These are phyloP conservation scores for Drosophila flavopinicola DNA, from an alignment of 2,888 invertebrate genomes.

Conservation along the genomic window DNA sequence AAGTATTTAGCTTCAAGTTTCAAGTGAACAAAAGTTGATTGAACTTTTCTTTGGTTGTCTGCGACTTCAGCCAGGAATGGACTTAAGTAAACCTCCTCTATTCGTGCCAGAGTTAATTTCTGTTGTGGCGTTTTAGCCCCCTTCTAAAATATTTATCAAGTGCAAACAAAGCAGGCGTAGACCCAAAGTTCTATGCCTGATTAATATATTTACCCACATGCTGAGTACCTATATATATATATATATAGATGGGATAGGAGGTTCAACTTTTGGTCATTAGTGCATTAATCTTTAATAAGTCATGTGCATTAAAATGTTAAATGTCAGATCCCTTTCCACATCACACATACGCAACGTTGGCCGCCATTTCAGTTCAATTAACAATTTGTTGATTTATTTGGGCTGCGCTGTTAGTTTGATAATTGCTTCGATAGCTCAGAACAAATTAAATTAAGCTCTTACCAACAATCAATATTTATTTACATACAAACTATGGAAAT, in stretches of 20 bases:
- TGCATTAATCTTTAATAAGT: constrained; percentile 58
- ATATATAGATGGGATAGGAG: background rate
- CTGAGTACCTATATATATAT: background rate
- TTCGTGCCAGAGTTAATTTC: constrained; percentile 22
- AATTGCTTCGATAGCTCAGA: constrained; percentile 10
- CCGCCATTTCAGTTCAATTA: constrained; percentile 19
- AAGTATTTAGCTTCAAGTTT: constrained; percentile 52
- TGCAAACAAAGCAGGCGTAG: constrained; percentile 37
- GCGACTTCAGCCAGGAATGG: background rate
- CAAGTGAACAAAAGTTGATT: constrained; percentile 53
- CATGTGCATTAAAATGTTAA: constrained; percentile 57
- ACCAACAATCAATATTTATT: constrained; percentile 4
- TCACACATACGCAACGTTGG: constrained; percentile 25
- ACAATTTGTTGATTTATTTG: constrained; percentile 11
- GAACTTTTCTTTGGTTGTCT: constrained; percentile 47
- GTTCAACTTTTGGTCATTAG: constrained; percentile 37
- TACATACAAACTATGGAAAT: constrained; percentile 14
- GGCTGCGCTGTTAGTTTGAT: constrained; percentile 11
- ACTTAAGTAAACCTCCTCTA: background rate
- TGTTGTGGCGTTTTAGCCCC: constrained; percentile 20
- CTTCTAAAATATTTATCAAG: constrained; percentile 60
- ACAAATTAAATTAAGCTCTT: constrained; percentile 12
- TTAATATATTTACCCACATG: constrained; percentile 49
- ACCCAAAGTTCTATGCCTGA: constrained; percentile 28
- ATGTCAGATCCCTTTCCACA: constrained; percentile 41